Conservation (phyloP, 92 coral and sea anemone genomes). For the Palythoa grandis region DNA sequence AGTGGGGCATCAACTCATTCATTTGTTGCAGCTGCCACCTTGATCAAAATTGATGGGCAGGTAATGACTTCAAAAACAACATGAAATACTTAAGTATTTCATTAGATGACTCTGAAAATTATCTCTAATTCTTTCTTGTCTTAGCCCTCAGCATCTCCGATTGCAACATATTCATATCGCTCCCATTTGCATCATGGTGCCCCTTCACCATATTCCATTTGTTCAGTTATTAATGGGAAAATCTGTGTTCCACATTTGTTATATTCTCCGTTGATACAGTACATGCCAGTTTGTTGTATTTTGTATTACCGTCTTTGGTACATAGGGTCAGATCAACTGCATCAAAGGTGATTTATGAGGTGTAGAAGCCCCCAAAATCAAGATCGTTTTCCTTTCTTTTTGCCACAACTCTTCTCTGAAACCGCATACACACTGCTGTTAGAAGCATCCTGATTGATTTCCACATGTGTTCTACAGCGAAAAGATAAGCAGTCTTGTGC, state of each 20-base stretch:
- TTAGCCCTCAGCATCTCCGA: no score
- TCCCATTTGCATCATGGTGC: no score
- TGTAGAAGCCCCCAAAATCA: background rate
- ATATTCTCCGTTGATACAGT: background rate
- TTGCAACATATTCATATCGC: no score
- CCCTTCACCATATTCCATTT: no score
- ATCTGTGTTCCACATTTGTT: background rate
- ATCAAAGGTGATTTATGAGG: background rate
- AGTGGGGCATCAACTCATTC: background rate
- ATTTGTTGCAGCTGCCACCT: slow-evolving; percentile 41
- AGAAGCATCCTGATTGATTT: background rate
- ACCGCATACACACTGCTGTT: background rate
- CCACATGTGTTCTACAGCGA: background rate
- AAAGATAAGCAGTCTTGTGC: background rate
- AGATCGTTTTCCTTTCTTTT: background rate
- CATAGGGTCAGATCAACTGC: background rate
- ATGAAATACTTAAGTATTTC: slow-evolving; percentile 36
- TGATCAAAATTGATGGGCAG: slow-evolving; percentile 43
- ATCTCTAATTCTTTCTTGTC: no score
- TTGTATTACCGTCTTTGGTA: background rate
- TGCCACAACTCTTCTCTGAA: background rate
- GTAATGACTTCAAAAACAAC: slow-evolving; percentile 7
- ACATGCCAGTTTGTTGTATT: background rate
- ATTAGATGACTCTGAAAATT: slow-evolving; percentile 15
- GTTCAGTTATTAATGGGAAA: no score